Percentiles rank a stretch among this genome's conserved stretches.
Evolutionary conservation across 2,888 invertebrate genomes (phyloP).

Genomic region (Trachelus troglodyta): DNA sequence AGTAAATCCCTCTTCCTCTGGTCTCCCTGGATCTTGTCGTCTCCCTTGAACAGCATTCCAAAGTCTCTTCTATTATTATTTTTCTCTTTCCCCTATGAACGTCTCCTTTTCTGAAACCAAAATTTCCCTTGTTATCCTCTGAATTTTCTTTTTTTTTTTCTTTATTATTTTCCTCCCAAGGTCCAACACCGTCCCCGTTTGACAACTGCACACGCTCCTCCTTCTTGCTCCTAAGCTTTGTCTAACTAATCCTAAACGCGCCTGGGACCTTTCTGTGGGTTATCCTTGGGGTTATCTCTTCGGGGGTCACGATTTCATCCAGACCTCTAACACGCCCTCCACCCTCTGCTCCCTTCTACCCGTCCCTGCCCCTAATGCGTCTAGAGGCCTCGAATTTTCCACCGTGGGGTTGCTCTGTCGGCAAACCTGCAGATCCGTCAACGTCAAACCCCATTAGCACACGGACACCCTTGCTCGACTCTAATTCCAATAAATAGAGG

Average conservation of each 20-base stretch:
- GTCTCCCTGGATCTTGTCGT: too few species aligned
- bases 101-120: not conserved
- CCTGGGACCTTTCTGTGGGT: not conserved
- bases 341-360: not conserved
- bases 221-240: not conserved
- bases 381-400: not conserved
- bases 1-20: not conserved
- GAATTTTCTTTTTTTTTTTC: not conserved
- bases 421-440: conserved; percentile 56
- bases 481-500: conserved; percentile 43
- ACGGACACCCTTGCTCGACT: conserved; percentile 36
- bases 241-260: not conserved
- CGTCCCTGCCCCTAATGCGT: not conserved
- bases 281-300: not conserved
- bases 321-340: not conserved
- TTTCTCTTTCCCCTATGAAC: not conserved
- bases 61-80: not conserved
- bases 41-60: not conserved
- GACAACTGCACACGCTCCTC: not conserved
- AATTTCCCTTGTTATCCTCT: not conserved
- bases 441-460: conserved; percentile 57
- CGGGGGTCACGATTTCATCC: not conserved
- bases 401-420: not conserved
- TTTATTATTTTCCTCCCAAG: too few species aligned
- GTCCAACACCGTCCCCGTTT: not conserved